Evolutionary conservation across 1,140 invertebrate species (phyloP).

Genomic region (Aphelenchoides avenae): DNA sequence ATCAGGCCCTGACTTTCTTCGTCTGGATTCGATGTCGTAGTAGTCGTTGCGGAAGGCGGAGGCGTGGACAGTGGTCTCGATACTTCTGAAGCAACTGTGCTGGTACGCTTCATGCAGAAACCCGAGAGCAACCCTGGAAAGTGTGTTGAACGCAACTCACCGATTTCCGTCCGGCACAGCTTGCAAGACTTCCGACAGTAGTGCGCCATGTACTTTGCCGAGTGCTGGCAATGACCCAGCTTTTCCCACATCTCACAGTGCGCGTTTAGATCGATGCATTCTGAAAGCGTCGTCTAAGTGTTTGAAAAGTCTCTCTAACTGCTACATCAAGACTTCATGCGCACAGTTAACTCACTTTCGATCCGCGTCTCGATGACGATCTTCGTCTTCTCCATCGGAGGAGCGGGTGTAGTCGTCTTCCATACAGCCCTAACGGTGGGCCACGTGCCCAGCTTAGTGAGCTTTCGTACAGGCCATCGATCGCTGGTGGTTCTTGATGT

Average conservation of each 20-base stretch:
- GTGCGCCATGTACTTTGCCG: slow-evolving; percentile 56
- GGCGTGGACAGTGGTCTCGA: background rate
- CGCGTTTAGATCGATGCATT: slow-evolving; percentile 56
- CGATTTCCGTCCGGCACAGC: slow-evolving; percentile 36
- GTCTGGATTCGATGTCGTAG: background rate
- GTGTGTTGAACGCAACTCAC: background rate
- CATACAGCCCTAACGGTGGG: slow-evolving; percentile 18
- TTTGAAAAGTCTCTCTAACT: slow-evolving; percentile 5
- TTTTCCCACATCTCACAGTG: slow-evolving; percentile 59
- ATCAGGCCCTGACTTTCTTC: slow-evolving; percentile 27
- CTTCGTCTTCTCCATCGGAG: slow-evolving; percentile 3
- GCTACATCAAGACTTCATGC: background rate
- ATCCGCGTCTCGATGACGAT: background rate
- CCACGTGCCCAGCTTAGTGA: background rate
- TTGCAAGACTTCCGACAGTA: slow-evolving; percentile 56
- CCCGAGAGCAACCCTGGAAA: too few species aligned
- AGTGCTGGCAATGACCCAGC: slow-evolving; percentile 57
- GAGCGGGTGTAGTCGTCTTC: slow-evolving; percentile 20
- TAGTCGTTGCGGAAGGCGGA: slow-evolving; percentile 9
- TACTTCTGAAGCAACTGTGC: background rate
- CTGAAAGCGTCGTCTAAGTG: slow-evolving; percentile 24
- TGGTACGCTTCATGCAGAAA: background rate
- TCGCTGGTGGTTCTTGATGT: slow-evolving; percentile 24
- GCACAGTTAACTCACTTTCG: slow-evolving; percentile 8
- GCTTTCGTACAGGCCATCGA: slow-evolving; percentile 17